Conservation (phyloP, 2,113 vertebrate species). For the Oenanthe melanoleuca region DNA sequence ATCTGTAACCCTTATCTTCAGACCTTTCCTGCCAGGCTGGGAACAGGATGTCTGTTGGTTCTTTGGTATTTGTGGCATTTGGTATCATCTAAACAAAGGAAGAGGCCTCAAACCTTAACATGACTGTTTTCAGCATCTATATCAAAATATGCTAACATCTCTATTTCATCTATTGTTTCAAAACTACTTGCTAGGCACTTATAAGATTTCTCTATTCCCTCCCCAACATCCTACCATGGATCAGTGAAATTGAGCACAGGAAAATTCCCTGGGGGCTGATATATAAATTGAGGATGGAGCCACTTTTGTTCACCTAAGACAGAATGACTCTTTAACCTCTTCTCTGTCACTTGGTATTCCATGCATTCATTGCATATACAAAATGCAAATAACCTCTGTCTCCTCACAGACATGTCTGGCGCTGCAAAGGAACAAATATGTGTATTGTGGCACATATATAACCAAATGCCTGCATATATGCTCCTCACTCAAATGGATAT, state of each 20-base stretch:
- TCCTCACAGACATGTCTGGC: fast-evolving
- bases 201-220: no score
- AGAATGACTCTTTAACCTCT: not conserved
- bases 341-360: not conserved
- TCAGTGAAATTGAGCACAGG: not conserved
- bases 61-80: no score
- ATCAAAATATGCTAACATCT: no score
- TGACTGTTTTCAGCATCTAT: no score
- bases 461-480: not conserved
- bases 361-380: not conserved
- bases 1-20: no score
- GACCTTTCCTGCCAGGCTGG: no score
- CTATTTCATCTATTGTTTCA: no score
- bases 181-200: no score
- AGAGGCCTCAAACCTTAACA: no score
- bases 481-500: not conserved
- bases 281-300: not conserved
- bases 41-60: no score
- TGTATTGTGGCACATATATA: not conserved
- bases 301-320: not conserved
- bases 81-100: no score
- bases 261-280: not conserved
- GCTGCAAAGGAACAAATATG: not conserved
- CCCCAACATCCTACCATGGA: no score
- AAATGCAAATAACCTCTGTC: not conserved